A percentile compares a stretch with the other conserved stretches of the same genome.
Conservation (phyloP, 2,888 invertebrate genomes). For the Agapetus fuscipes region DNA sequence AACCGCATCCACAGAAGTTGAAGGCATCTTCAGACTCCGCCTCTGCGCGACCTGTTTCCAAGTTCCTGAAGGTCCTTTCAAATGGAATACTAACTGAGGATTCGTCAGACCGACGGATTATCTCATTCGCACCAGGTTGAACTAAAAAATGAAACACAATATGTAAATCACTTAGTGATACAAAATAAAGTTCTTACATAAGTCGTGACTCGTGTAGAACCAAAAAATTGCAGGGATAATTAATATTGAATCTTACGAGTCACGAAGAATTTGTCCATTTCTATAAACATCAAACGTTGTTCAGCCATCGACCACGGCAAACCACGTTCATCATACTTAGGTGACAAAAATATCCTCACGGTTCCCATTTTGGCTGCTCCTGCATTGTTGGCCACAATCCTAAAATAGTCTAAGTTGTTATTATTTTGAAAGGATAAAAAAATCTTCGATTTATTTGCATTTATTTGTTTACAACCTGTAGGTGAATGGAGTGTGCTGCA, state of each 20-base stretch:
- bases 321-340: conserved; percentile 59
- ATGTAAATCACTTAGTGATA: background rate
- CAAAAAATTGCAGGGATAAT: background rate
- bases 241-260: conserved; percentile 42
- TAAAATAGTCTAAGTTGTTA: too few relatives aligned
- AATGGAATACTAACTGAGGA: conserved; percentile 50
- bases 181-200: background rate
- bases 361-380: conserved; percentile 46
- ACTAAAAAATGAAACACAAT: conserved; percentile 33
- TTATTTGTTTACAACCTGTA: too few relatives aligned
- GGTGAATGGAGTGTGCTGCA: conserved; percentile 62
- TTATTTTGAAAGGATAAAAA: too few relatives aligned
- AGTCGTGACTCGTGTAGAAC: background rate
- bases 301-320: conserved; percentile 52
- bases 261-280: conserved; percentile 63
- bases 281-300: conserved; percentile 59
- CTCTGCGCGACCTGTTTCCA: conserved; percentile 29
- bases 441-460: too few relatives aligned
- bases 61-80: conserved; percentile 48
- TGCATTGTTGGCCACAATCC: conserved; percentile 44
- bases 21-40: conserved; percentile 28
- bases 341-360: conserved; percentile 60
- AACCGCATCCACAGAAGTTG: conserved; percentile 55
- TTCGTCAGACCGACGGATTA: conserved; percentile 48
- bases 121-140: conserved; percentile 44